Percentiles rank a stretch among this genome's conserved stretches.
Evolutionary conservation across 2,797 vertebrate genomes (phyloP).

Genomic region (Ibycter americanus): DNA sequence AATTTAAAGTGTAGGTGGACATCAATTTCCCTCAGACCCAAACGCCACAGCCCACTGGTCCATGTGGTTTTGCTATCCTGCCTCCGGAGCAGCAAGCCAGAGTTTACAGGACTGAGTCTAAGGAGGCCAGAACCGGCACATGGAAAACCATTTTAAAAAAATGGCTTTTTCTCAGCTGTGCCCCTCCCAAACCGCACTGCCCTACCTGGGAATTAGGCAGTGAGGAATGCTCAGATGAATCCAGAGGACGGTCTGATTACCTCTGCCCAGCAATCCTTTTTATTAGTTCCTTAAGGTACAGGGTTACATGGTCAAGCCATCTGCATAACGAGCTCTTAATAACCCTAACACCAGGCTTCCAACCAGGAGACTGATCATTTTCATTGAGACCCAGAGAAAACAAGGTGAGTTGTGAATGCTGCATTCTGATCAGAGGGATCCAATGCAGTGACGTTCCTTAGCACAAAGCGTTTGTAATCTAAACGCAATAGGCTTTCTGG

Average conservation of each 20-base stretch:
- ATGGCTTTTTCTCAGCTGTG: background rate
- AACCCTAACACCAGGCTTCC: background rate
- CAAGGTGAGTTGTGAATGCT: background rate
- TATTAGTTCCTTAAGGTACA: background rate
- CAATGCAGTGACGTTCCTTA: background rate
- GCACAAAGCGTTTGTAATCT: background rate
- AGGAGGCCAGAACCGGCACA: background rate
- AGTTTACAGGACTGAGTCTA: background rate
- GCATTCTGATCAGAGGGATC: background rate
- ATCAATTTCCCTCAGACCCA: background rate
- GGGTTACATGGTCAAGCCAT: background rate
- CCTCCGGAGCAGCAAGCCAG: background rate
- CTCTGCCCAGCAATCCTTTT: background rate
- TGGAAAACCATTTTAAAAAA: background rate
- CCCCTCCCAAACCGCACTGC: background rate
- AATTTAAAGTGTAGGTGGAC: background rate
- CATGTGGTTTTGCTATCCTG: background rate
- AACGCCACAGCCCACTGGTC: background rate
- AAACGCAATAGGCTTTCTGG: background rate
- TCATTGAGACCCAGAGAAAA: background rate
- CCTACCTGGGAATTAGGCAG: background rate
- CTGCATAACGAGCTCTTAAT: background rate
- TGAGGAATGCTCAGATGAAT: background rate
- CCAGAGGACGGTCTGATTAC: background rate
- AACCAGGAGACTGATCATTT: background rate